These are phyloP conservation scores for Acipenser ruthenus DNA, from an alignment of 2,797 vertebrate species.

Conservation along the genomic window DNA sequence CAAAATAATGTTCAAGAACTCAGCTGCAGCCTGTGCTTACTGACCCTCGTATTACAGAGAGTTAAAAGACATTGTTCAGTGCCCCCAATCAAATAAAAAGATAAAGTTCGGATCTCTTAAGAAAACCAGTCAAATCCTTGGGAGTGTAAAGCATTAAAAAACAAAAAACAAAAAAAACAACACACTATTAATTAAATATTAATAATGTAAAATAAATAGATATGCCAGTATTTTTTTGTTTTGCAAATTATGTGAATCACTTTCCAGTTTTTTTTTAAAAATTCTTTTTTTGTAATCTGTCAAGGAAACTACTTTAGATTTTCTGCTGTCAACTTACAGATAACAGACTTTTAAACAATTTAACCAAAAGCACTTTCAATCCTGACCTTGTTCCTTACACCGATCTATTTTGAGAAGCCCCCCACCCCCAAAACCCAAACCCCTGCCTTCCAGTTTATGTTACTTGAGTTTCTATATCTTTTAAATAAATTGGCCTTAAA, in stretches of 20 bases:
- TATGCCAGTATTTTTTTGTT: too few relatives aligned
- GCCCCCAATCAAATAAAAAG: constrained; percentile 3
- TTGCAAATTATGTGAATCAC: too few relatives aligned
- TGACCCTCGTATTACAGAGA: constrained; percentile 9
- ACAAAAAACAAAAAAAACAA: neutral
- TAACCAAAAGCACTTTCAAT: constrained; percentile 9
- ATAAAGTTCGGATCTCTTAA: too few relatives aligned
- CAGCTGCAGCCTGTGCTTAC: constrained; percentile 19
- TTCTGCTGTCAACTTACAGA: too few relatives aligned
- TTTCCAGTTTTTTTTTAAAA: too few relatives aligned
- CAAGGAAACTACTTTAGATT: too few relatives aligned
- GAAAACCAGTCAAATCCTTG: too few relatives aligned
- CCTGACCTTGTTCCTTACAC: neutral
- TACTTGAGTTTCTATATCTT: constrained; percentile 4
- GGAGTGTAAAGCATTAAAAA: neutral
- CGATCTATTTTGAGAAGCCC: constrained; percentile 12
- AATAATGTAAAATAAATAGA: too few relatives aligned
- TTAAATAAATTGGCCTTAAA: constrained; percentile 24
- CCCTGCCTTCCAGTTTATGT: constrained; percentile 6
- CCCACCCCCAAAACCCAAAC: neutral
- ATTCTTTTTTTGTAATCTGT: too few relatives aligned
- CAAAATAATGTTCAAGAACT: constrained; percentile 4
- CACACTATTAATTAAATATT: too few relatives aligned
- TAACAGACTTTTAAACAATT: too few relatives aligned
- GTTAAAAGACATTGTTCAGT: constrained; percentile 9